phyloP scores from a whole-genome alignment of 2,888 invertebrate genomes.

The Pachymerium ferrugineum region DNA sequence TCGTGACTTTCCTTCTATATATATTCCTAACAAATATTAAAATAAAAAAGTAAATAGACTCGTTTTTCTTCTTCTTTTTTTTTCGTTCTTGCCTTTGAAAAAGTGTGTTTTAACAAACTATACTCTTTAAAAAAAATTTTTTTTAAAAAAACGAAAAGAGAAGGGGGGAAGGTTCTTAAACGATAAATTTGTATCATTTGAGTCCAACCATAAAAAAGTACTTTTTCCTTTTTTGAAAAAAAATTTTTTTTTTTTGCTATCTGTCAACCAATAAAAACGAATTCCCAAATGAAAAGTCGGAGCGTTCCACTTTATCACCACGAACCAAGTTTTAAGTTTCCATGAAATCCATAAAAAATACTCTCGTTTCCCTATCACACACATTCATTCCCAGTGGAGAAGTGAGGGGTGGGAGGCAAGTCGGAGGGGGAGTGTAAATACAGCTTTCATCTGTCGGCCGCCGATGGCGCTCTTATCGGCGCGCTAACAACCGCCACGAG shows the following conservation, averaged over 20 bases:
- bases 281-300: constrained; percentile 21
- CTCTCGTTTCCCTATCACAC: constrained; percentile 18
- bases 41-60: no score
- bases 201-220: neutral
- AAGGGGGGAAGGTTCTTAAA: no score
- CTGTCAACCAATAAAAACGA: constrained; percentile 18
- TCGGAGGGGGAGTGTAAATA: constrained; percentile 6
- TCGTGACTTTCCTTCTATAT: no score
- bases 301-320: constrained; percentile 6
- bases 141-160: neutral
- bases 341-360: constrained; percentile 20
- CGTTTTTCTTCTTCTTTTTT: no score
- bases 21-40: no score
- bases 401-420: neutral
- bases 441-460: constrained; percentile 18
- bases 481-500: constrained; percentile 21
- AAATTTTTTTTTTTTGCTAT: neutral
- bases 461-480: constrained; percentile 8
- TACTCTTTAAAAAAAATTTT: no score
- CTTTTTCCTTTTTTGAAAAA: neutral
- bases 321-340: constrained; percentile 14
- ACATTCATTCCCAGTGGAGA: neutral
- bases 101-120: no score
- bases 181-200: constrained; percentile 17
- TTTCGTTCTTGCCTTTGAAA: no score